Base-by-base conservation (phyloP, 2,888 invertebrate genomes). In the Cephalotes varians region DNA sequence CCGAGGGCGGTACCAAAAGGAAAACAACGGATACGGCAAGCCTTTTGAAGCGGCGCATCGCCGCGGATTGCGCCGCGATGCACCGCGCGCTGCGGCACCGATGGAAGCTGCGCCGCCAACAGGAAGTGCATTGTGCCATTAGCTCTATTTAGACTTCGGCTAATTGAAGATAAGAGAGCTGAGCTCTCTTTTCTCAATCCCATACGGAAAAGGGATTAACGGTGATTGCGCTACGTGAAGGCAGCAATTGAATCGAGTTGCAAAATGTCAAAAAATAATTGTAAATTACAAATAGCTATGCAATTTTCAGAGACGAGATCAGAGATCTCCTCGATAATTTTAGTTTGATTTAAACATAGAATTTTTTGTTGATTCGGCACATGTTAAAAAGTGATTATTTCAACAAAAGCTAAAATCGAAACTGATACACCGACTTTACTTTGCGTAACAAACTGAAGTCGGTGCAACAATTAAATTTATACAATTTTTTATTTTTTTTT, bases 91-190 rank as follows among this genome's bases (percentile, higher is more conserved):
- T 18, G 10, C 37, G 18, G n/a, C 40, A 65, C 44, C 80, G 72
- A 37, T 83, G 72, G 81, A 81, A 82, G 76, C 83, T 56, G 58
- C 65, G 31, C 69, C 67, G 69, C 67, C 71, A 85, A 74, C 89
- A 89, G 91, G 91, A 92, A 92, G 88, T 86, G 88, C 88, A 90
- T 91, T 91, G 87, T 86, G 85, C 88, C 84, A 90, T 92, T 91
- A 90, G 88, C 77, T 89, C 90, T 92, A 89, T 87, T 92, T 90
- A 91, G 90, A 85, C 87, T 87, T 85, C 81, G 81, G 82, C 86
- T 92, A 92, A 92, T 92, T 89, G 91, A 86, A 83, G 90, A 91
- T 90, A 90, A 90, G 90, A 90, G 90, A 89, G 86, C 85, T 76
- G 12, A 37, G 47, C 34, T 67, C 62, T 47, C 81, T 79, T 84